Percentiles rank a stretch among this genome's conserved stretches.
phyloP scores from a whole-genome alignment of 2,113 vertebrate genomes.

The Grantiella picta region DNA sequence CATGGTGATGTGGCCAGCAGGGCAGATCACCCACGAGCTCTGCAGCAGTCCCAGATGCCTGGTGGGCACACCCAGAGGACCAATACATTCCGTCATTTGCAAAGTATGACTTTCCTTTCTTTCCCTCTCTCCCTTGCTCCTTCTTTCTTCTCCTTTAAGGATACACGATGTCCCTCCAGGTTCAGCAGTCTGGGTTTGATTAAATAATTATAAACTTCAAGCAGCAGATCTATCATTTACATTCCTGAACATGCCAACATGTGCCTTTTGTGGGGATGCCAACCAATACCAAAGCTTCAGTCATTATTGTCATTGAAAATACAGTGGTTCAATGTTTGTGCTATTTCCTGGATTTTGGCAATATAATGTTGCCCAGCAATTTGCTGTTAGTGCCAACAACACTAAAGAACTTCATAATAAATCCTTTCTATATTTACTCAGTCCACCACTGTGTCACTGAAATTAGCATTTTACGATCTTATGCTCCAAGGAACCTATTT shows the following conservation, averaged over 20 bases:
- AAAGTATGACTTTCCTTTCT: constrained; percentile 35
- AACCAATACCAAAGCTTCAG: constrained; percentile 62
- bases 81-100: neutral
- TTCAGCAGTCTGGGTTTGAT: constrained; percentile 74
- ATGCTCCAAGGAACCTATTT: constrained; percentile 70
- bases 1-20: neutral
- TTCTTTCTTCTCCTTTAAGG: constrained; percentile 33
- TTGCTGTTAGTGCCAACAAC: constrained; percentile 55
- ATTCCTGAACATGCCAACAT: constrained; percentile 71
- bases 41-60: neutral
- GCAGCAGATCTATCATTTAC: constrained; percentile 75
- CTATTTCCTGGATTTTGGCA: constrained; percentile 66
- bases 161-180: constrained; percentile 58
- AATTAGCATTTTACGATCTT: constrained; percentile 71
- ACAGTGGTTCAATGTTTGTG: constrained; percentile 67
- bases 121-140: neutral
- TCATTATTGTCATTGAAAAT: constrained; percentile 70
- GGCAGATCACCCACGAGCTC: neutral
- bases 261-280: constrained; percentile 71
- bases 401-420: constrained; percentile 67
- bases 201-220: constrained; percentile 76
- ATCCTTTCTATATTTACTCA: constrained; percentile 74
- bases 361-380: constrained; percentile 67
- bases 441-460: constrained; percentile 65
- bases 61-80: constrained; percentile 20